phyloP scores from a whole-genome alignment of 2,797 vertebrate genomes.

The Oryzias sinensis region DNA sequence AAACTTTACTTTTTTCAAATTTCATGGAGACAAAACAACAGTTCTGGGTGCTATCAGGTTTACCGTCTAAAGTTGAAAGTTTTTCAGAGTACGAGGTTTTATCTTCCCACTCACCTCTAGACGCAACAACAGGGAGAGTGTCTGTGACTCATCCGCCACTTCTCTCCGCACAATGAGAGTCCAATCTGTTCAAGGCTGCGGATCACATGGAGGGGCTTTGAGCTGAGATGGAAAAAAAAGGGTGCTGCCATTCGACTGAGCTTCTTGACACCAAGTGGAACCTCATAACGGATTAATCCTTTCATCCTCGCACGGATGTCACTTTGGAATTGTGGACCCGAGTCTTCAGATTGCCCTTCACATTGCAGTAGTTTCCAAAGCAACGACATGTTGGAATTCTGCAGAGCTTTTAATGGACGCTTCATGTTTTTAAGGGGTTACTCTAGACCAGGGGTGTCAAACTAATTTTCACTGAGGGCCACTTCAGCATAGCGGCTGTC shows the following conservation, averaged over 20 bases:
- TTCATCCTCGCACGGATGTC: neutral
- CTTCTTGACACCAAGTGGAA: conserved; percentile 18
- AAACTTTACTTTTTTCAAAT: neutral
- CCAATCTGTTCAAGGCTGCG: conserved; percentile 37
- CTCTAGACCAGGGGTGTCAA: too few species aligned
- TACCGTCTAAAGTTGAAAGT: conserved; percentile 24
- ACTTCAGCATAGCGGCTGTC: too few species aligned
- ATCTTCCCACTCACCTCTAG: conserved; percentile 60
- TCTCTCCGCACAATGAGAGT: conserved; percentile 38
- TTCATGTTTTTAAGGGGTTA: conserved; percentile 29
- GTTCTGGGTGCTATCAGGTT: conserved; percentile 4
- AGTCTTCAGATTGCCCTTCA: neutral
- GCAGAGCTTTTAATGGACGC: conserved; percentile 35
- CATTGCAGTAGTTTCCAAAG: conserved; percentile 1
- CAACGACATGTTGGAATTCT: conserved; percentile 18
- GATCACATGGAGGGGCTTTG: conserved; percentile 47
- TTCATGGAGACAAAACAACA: conserved; percentile 8
- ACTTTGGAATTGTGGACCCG: conserved; percentile 5
- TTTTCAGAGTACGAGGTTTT: conserved; percentile 37
- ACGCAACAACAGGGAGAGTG: conserved; percentile 54
- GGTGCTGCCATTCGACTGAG: neutral
- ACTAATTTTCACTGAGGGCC: too few species aligned
- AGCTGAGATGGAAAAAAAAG: conserved; percentile 20
- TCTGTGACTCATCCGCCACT: conserved; percentile 56
- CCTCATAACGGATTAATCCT: conserved; percentile 19